Evolutionary conservation across 2,888 invertebrate genomes (phyloP).

Genomic region (Rotaria magnacalcarata): DNA sequence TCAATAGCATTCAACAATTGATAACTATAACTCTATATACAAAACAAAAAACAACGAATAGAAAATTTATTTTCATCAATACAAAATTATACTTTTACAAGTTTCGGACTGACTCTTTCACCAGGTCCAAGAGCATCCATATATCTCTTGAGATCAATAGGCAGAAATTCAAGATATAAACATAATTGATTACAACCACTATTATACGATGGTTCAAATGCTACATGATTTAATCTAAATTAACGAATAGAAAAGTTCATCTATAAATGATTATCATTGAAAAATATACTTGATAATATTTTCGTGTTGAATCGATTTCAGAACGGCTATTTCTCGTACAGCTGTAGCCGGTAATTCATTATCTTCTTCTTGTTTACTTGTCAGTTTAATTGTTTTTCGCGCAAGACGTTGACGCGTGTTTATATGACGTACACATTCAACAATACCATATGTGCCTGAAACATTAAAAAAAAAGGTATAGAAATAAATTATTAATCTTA

Average conservation of each 20-base stretch:
- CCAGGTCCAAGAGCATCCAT: slow-evolving; percentile 4
- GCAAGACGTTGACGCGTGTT: neutral
- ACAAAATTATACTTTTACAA: neutral
- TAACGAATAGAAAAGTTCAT: neutral
- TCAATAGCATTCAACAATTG: slow-evolving; percentile 18
- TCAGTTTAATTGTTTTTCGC: neutral
- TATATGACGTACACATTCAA: neutral
- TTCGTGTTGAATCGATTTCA: neutral
- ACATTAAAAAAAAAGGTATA: too few relatives aligned
- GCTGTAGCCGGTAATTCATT: neutral
- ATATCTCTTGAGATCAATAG: slow-evolving; percentile 20
- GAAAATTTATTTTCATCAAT: neutral
- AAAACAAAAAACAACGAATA: neutral
- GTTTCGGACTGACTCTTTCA: neutral
- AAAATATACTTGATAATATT: neutral
- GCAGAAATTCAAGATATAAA: slow-evolving; percentile 21
- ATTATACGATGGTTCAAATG: neutral
- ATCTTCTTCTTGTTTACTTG: slow-evolving; percentile 12
- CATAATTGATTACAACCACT: neutral
- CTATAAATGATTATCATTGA: neutral
- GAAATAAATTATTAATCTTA: too few relatives aligned
- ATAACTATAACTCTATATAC: slow-evolving; percentile 19
- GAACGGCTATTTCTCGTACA: neutral
- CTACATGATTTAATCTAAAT: neutral
- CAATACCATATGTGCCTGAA: neutral